These are phyloP conservation scores for Pygoscelis adeliae DNA, from an alignment of 2,113 vertebrate genomes.

Conservation along the genomic window DNA sequence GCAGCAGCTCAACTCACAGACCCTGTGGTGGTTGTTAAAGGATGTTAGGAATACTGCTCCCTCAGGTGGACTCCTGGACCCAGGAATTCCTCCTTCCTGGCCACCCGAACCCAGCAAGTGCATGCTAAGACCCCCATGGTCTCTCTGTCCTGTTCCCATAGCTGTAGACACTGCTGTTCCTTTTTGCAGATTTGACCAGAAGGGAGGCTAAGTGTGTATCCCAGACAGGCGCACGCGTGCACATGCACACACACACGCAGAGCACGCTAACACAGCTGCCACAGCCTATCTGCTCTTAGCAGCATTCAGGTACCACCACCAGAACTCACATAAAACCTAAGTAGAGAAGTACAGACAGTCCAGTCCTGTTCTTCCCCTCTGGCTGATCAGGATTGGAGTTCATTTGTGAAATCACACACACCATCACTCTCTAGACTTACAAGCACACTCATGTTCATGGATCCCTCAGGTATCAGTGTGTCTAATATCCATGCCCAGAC, in stretches of 20 bases:
- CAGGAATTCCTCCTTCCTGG: not conserved
- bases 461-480: not conserved
- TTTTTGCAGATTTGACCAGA: not conserved
- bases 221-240: not conserved
- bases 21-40: not conserved
- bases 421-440: not conserved
- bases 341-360: not conserved
- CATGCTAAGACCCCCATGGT: rapidly evolving
- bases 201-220: not conserved
- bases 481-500: not conserved
- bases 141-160: not conserved
- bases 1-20: not conserved
- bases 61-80: rapidly evolving
- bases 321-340: not conserved
- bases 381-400: not conserved
- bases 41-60: not conserved
- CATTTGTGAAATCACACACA: not conserved
- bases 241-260: rapidly evolving
- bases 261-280: not conserved
- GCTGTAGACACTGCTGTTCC: not conserved
- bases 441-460: not conserved
- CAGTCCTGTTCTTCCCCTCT: not conserved
- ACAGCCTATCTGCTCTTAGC: not conserved
- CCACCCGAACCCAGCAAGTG: not conserved
- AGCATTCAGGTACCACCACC: not conserved